Percentiles rank a stretch among this genome's conserved stretches.
phyloP scores from a whole-genome alignment of 1,140 invertebrate species.

The Chironomus striatipennis region DNA sequence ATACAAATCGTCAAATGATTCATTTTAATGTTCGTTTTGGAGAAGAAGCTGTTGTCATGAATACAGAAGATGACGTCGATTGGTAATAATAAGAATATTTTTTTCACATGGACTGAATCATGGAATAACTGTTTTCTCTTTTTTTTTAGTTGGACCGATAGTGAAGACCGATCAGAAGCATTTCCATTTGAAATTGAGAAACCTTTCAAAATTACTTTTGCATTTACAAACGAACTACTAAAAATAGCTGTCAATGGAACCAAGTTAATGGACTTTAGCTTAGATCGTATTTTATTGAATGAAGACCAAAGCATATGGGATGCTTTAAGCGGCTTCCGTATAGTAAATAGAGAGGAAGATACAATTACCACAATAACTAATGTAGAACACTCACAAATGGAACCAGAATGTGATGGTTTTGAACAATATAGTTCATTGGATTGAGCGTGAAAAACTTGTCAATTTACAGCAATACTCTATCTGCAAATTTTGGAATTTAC shows the following conservation, averaged over 20 bases:
- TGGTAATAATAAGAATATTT: not conserved
- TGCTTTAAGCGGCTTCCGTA: not conserved
- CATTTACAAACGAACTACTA: not conserved
- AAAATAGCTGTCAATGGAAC: constrained; percentile 1
- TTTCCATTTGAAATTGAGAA: not conserved
- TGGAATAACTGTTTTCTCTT: not conserved
- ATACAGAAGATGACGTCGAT: not conserved
- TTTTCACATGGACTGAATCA: no score
- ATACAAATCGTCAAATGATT: not conserved
- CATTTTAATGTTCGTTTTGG: not conserved
- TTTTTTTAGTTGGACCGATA: not conserved
- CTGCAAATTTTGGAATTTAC: no score
- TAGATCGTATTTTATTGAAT: not conserved
- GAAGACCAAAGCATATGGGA: not conserved
- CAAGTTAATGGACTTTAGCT: not conserved
- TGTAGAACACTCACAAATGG: not conserved
- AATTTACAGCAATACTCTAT: no score
- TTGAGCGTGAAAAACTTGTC: no score
- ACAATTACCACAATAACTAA: not conserved
- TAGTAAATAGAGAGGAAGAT: not conserved
- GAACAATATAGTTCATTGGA: not conserved
- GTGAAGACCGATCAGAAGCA: not conserved
- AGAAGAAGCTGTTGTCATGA: not conserved
- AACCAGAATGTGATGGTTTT: not conserved
- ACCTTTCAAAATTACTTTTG: not conserved